Evolutionary conservation across 2,113 vertebrate species (phyloP).

Genomic region (Montifringilla adamsi): DNA sequence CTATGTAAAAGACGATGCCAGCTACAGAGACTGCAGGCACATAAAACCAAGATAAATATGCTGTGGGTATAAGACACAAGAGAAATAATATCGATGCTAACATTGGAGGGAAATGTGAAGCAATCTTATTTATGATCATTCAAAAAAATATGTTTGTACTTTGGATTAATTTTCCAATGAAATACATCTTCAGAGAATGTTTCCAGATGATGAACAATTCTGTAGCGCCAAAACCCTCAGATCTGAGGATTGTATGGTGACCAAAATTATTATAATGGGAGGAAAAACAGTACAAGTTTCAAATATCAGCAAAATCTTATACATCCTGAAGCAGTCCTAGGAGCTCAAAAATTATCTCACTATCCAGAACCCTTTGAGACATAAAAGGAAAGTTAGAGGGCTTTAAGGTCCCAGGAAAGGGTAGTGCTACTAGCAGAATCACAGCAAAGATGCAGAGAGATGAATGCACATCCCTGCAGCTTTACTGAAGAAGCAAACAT

Average conservation of each 20-base stretch:
- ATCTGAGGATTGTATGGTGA: neutral
- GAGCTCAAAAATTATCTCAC: neutral
- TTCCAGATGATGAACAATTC: neutral
- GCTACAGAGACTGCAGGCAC: neutral
- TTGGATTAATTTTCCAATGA: neutral
- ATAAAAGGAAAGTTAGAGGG: neutral
- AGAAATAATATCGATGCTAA: neutral
- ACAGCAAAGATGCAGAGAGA: neutral
- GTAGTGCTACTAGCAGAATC: neutral
- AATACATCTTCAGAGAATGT: neutral
- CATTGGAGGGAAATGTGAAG: neutral
- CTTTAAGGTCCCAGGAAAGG: neutral
- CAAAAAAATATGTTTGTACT: neutral
- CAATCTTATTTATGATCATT: neutral
- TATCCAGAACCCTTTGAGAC: neutral
- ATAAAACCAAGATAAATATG: neutral
- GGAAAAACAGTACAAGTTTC: neutral
- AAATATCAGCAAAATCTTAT: neutral
- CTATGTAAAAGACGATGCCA: accelerated
- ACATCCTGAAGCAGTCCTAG: neutral
- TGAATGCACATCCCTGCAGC: neutral
- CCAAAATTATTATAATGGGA: neutral
- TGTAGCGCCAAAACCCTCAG: neutral
- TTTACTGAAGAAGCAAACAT: neutral
- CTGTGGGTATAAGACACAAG: neutral